Percentiles rank a stretch among this genome's conserved stretches.
These are phyloP conservation scores for Ophraella communa DNA, from an alignment of 2,888 invertebrate genomes.

Conservation along the genomic window DNA sequence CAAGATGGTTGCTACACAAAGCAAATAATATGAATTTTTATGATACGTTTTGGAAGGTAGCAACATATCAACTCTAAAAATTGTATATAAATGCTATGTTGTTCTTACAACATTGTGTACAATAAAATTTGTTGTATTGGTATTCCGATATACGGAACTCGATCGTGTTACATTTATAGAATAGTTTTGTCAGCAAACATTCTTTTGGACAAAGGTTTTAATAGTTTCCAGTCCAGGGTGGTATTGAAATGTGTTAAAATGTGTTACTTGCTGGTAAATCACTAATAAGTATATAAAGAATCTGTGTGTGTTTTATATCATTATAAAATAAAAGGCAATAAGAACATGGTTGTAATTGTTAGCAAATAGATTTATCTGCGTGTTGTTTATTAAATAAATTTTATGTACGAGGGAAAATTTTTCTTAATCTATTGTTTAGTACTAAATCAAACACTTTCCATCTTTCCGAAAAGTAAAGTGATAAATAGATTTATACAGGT, in stretches of 20 bases:
- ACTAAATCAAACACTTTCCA: slow-evolving; percentile 50
- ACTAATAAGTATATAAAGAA: slow-evolving; percentile 2
- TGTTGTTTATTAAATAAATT: slow-evolving; percentile 33
- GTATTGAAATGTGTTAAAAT: neutral
- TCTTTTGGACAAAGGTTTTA: neutral
- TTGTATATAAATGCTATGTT: neutral
- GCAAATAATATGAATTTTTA: neutral
- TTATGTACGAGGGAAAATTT: slow-evolving; percentile 29
- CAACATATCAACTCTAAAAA: neutral
- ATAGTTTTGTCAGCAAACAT: neutral
- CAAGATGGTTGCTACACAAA: neutral
- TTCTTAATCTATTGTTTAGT: slow-evolving; percentile 25
- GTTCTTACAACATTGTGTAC: neutral
- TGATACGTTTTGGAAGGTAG: neutral
- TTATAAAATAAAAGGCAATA: slow-evolving; percentile 35
- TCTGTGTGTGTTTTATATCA: slow-evolving; percentile 3
- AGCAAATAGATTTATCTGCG: slow-evolving; percentile 35
- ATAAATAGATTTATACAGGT: slow-evolving; percentile 56
- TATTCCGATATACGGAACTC: neutral
- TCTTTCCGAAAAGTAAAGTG: slow-evolving; percentile 53
- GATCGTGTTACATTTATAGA: neutral
- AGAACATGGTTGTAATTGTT: slow-evolving; percentile 41
- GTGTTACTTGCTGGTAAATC: neutral
- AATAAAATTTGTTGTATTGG: neutral
- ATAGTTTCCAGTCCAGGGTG: neutral